Percentiles rank a stretch among this genome's conserved stretches.
Evolutionary conservation across 2,888 invertebrate species (phyloP).

Genomic region (Heteromurus nitidus): DNA sequence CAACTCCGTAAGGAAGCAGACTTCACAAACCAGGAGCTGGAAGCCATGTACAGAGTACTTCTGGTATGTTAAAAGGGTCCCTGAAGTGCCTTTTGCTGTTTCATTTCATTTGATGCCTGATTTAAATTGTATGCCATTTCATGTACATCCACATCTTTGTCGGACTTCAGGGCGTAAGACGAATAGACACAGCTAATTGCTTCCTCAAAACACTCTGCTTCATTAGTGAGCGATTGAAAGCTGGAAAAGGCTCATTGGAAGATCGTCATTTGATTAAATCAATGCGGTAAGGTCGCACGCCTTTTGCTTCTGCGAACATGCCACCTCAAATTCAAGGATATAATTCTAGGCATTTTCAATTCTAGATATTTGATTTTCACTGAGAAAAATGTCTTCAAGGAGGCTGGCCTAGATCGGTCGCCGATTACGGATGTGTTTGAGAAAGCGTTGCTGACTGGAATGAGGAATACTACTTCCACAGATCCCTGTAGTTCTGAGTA

Average conservation of each 20-base stretch:
- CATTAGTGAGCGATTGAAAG: slow-evolving; percentile 31
- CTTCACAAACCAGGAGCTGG: slow-evolving; percentile 28
- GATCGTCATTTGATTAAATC: slow-evolving; percentile 35
- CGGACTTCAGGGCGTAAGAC: slow-evolving; percentile 39
- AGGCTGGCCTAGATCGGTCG: not conserved
- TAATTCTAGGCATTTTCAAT: not conserved
- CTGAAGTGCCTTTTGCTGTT: too few relatives aligned
- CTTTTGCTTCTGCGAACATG: not conserved
- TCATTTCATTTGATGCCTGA: too few relatives aligned
- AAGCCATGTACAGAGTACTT: slow-evolving; percentile 50
- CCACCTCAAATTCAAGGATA: too few relatives aligned
- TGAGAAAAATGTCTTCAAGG: slow-evolving; percentile 31
- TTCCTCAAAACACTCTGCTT: slow-evolving; percentile 60
- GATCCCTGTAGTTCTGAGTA: slow-evolving; percentile 38
- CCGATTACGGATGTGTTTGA: slow-evolving; percentile 41
- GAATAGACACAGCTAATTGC: slow-evolving; percentile 58
- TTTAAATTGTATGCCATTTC: too few relatives aligned
- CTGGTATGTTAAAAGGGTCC: slow-evolving; percentile 62
- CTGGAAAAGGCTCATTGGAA: slow-evolving; percentile 26
- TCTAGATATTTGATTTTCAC: slow-evolving; percentile 32
- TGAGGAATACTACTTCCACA: not conserved
- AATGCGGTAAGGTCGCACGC: slow-evolving; percentile 24
- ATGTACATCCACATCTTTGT: not conserved
- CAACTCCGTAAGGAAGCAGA: not conserved
- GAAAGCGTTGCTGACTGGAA: not conserved